Base-by-base conservation (phyloP, 92 coral and sea anemone species). In the Parazoanthus swiftii region DNA sequence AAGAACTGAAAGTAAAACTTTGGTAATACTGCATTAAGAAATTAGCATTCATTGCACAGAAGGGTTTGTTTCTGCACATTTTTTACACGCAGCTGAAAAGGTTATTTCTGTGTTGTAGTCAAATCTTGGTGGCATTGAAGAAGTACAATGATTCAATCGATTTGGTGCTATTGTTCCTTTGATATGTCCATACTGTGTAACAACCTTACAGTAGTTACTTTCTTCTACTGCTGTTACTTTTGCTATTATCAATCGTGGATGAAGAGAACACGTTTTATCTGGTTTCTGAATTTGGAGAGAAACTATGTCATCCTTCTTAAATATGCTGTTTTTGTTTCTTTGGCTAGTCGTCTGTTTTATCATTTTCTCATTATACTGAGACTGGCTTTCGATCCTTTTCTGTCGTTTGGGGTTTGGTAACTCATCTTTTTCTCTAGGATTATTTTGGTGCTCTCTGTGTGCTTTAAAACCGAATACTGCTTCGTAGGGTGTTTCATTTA, bases 391-490 rank as follows among this genome's bases (percentile, higher is more conserved):
- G 26, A 38, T 38, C 11, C 80, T 76, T 38, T 76, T 39, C 42
- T 75, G 80, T 76, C 51, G 23, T 76, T 76, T 76, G 1, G 80
- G 80, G 23, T 76, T 38, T 35, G 80, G 56, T 76, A 76, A 76
- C 46, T 76, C 80, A 20, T 76, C 80, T 76, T 39, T 13, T 0
- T 14, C 23, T 38, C 11, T 2, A 76, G 80, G 23, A 9, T 76
- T 76, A 76, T 76, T 76, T 76, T 76, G 80, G 8, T 76, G 80
- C 23, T 76, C 80, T 76, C 80, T 76, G 80, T 76, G 23, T 76
- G 80, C 51, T 76, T 76, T 76, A 23, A 76, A 76, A 38, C 80
- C 70, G 11, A 16, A 37, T 76, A 38, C 51, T 8, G 80, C 80
- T 76, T 37, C 80, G 39, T 76, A 76, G 15, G 80, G 54, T 39